phyloP scores from a whole-genome alignment of 2,888 invertebrate species.

The Stenchaetothrips biformis region DNA sequence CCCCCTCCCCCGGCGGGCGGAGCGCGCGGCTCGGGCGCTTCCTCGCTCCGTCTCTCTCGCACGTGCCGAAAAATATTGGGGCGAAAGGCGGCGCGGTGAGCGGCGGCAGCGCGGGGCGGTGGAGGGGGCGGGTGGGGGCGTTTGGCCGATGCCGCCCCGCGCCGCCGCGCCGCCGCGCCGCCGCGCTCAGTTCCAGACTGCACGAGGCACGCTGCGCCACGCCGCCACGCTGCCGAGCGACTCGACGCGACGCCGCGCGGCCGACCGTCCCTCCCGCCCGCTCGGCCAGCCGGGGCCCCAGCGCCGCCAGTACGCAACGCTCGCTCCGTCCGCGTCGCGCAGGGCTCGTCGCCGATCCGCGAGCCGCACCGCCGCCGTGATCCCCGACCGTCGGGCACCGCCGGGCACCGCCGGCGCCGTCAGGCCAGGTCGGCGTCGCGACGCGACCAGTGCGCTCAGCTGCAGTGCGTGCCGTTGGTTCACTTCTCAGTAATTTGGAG shows the following conservation, averaged over 20 bases:
- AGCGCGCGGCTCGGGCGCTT: background rate
- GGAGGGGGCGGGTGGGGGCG: constrained; percentile 10
- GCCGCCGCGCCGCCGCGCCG: background rate
- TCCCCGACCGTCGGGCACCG: too few relatives aligned
- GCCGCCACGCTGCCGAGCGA: background rate
- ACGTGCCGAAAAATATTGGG: constrained; percentile 22
- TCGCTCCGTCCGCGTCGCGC: background rate
- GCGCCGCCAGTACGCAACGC: background rate
- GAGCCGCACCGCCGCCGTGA: too few relatives aligned
- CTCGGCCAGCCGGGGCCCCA: too few relatives aligned
- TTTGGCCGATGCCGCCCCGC: background rate
- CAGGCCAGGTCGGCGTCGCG: too few relatives aligned
- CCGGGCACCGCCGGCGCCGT: too few relatives aligned
- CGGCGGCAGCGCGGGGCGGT: background rate
- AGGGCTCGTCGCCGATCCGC: too few relatives aligned
- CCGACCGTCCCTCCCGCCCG: background rate
- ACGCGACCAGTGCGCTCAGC: too few relatives aligned
- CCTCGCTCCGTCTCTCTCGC: constrained; percentile 22
- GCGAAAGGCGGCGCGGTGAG: background rate
- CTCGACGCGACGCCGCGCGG: background rate
- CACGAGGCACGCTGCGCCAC: background rate
- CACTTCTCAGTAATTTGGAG: too few relatives aligned
- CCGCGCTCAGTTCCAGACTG: background rate
- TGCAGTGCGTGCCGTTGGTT: too few relatives aligned
- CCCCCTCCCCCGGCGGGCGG: background rate